Conservation (phyloP, 2,888 invertebrate species). For the Andrena chrysosceles region DNA sequence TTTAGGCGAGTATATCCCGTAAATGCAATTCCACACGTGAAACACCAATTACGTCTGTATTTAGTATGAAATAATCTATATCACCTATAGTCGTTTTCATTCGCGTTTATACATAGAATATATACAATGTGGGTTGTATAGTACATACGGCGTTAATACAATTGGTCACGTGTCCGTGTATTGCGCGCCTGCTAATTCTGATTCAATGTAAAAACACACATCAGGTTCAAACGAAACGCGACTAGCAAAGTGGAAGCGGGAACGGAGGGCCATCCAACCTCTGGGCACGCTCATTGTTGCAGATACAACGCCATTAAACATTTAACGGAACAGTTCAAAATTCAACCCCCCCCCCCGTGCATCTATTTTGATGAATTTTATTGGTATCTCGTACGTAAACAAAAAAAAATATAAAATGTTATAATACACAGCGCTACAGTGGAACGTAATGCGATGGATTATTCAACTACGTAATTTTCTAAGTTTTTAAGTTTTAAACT, state of each 20-base stretch:
- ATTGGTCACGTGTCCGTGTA: slow-evolving; percentile 32
- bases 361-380: too few species aligned
- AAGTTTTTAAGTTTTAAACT: too few species aligned
- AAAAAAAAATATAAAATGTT: too few species aligned
- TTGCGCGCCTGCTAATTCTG: slow-evolving; percentile 19
- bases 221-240: slow-evolving; percentile 7
- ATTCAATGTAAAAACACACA: slow-evolving; percentile 13
- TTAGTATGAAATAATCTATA: slow-evolving; percentile 46
- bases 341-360: too few species aligned
- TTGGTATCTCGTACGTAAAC: too few species aligned
- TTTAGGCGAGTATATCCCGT: slow-evolving; percentile 27
- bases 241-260: not conserved
- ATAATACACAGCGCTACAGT: too few species aligned
- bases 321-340: not conserved
- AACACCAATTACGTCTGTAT: slow-evolving; percentile 45
- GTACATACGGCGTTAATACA: slow-evolving; percentile 30
- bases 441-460: too few species aligned
- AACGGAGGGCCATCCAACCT: not conserved
- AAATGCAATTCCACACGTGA: slow-evolving; percentile 44
- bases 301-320: not conserved
- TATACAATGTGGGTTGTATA: slow-evolving; percentile 39
- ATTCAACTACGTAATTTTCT: too few species aligned
- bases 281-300: not conserved
- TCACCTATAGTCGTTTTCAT: slow-evolving; percentile 37
- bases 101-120: slow-evolving; percentile 49